A percentile compares a stretch with the other conserved stretches of the same genome.
Conservation (phyloP, 2,888 invertebrate species). For the Cheilosia vulpina region DNA sequence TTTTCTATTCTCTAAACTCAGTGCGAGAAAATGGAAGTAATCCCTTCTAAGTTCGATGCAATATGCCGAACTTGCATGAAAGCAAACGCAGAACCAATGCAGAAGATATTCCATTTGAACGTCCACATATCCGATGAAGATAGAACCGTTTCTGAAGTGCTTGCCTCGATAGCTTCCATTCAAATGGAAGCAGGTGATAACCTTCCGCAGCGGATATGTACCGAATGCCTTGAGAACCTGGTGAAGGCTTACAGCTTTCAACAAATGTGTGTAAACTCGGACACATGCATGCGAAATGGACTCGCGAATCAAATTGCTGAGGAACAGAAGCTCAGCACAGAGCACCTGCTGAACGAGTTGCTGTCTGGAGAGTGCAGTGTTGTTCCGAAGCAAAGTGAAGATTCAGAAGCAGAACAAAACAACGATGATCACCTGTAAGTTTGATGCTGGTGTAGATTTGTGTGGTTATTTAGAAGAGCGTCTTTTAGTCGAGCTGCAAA, state of each 20-base stretch:
- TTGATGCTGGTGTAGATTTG: background rate
- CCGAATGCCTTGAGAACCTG: conserved; percentile 84
- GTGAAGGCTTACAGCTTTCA: conserved; percentile 85
- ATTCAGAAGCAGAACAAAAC: conserved; percentile 7
- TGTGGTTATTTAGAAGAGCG: too few relatives aligned
- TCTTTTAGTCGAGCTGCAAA: background rate
- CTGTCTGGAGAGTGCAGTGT: conserved; percentile 3
- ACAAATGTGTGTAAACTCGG: conserved; percentile 83
- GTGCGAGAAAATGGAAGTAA: conserved; percentile 37
- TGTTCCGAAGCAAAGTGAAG: too few relatives aligned
- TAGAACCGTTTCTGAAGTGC: conserved; percentile 4
- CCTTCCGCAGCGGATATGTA: conserved; percentile 86
- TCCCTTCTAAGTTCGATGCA: conserved; percentile 20
- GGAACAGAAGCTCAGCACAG: background rate
- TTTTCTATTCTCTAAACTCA: background rate
- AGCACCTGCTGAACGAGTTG: conserved; percentile 11
- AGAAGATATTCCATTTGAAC: conserved; percentile 80
- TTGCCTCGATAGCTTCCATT: conserved; percentile 27
- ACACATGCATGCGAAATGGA: conserved; percentile 81
- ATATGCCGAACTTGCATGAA: conserved; percentile 53
- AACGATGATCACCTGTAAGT: conserved; percentile 2
- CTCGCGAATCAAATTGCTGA: conserved; percentile 56
- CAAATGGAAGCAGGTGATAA: conserved; percentile 84
- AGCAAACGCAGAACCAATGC: background rate
- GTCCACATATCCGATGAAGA: background rate